A percentile compares a stretch with the other conserved stretches of the same genome.
Evolutionary conservation across 1,140 invertebrate species (phyloP).

Genomic region (Copidosoma floridanum): DNA sequence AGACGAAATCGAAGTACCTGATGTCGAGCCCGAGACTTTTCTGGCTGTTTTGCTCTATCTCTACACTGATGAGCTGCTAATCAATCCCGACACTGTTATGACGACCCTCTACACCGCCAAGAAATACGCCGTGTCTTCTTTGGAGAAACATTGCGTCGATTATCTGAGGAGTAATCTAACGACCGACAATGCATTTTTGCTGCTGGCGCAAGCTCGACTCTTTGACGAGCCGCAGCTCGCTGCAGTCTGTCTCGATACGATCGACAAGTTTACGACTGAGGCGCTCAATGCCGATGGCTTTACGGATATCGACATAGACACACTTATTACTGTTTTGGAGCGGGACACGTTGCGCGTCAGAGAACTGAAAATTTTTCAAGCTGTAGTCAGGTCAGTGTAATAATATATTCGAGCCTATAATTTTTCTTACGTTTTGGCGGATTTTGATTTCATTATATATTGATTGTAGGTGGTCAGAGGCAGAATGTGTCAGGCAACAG

Average conservation of each 20-base stretch:
- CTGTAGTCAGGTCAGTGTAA: conserved; percentile 56
- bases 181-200: conserved; percentile 82
- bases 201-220: conserved; percentile 75
- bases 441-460: background rate
- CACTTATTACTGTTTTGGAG: conserved; percentile 76
- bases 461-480: conserved; percentile 70
- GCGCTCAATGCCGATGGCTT: conserved; percentile 83
- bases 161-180: conserved; percentile 78
- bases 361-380: conserved; percentile 80
- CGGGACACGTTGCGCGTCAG: conserved; percentile 79
- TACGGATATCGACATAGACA: conserved; percentile 83
- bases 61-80: conserved; percentile 83
- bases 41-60: conserved; percentile 71
- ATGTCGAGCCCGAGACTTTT: conserved; percentile 80
- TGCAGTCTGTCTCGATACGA: conserved; percentile 78
- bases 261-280: conserved; percentile 83
- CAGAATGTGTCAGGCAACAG: conserved; percentile 71
- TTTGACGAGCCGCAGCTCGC: conserved; percentile 82
- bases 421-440: background rate
- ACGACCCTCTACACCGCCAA: conserved; percentile 84
- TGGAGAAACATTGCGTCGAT: conserved; percentile 83
- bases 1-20: conserved; percentile 76
- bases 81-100: conserved; percentile 85
- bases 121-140: conserved; percentile 80
- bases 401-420: conserved; percentile 1